A percentile compares a stretch with the other conserved stretches of the same genome.
Evolutionary conservation across 2,113 vertebrate species (phyloP).

Genomic region (Glareola pratincola): DNA sequence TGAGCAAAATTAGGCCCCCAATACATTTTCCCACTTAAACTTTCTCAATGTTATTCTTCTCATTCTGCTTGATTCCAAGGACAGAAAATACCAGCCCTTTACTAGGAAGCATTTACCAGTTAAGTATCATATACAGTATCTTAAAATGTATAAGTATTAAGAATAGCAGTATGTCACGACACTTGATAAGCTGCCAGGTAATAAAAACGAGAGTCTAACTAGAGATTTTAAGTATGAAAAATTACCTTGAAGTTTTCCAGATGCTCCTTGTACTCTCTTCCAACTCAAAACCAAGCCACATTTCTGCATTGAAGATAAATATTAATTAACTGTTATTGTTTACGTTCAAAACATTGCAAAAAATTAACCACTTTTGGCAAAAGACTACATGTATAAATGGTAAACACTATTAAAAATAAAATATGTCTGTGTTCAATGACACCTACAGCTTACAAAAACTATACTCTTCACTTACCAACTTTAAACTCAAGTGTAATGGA

Average conservation of each 20-base stretch:
- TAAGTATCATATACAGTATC: not conserved
- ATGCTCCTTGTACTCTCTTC: conserved; percentile 98
- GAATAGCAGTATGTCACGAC: not conserved
- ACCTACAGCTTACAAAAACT: not conserved
- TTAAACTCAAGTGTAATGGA: not conserved
- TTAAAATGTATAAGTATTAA: not conserved
- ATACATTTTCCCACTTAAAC: not conserved
- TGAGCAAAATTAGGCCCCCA: not conserved
- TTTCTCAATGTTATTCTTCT: not conserved
- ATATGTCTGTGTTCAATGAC: not conserved
- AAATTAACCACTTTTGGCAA: not conserved
- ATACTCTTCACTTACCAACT: not conserved
- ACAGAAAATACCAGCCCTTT: not conserved
- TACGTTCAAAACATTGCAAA: not conserved
- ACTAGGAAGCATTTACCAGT: not conserved
- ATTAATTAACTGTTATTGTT: not conserved
- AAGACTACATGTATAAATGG: not conserved
- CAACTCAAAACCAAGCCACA: conserved; percentile 98
- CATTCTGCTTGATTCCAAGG: not conserved
- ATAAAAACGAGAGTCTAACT: not conserved
- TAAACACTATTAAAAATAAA: not conserved
- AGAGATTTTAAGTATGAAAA: not conserved
- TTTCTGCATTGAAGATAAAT: conserved; percentile 80
- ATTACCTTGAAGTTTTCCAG: conserved; percentile 98
- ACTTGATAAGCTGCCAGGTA: not conserved